Evolutionary conservation across 2,113 vertebrate genomes (phyloP).

Genomic region (Zosterops borbonicus): DNA sequence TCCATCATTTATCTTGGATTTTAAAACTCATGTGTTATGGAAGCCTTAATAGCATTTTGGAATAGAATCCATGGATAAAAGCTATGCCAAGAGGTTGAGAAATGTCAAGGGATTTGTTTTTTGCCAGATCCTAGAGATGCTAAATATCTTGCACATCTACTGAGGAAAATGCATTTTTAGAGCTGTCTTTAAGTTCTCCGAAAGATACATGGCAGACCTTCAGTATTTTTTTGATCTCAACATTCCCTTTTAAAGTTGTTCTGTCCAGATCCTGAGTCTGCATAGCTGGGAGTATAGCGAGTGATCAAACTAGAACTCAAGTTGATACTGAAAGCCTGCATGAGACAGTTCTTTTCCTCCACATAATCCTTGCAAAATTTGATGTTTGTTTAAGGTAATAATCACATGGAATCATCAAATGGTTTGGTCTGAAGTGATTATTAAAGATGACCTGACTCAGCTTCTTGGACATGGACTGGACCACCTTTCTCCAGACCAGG

Average conservation of each 20-base stretch:
- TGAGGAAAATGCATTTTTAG: background rate
- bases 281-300: background rate
- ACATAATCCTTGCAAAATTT: background rate
- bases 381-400: background rate
- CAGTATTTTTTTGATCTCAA: background rate
- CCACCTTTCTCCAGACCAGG: background rate
- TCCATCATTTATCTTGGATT: background rate
- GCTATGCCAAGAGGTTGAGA: background rate
- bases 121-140: background rate
- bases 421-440: background rate
- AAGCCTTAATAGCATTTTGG: background rate
- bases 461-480: accelerated
- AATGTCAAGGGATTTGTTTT: background rate
- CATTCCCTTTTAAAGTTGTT: background rate
- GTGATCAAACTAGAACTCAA: background rate
- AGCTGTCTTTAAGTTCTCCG: background rate
- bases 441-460: background rate
- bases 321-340: background rate
- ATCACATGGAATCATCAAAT: background rate
- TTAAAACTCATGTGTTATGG: background rate
- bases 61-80: background rate
- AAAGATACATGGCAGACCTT: background rate
- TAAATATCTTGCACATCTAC: background rate
- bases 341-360: background rate
- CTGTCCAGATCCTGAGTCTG: background rate